Base-by-base conservation (phyloP, 2,113 vertebrate genomes). In the Cavia aperea region DNA sequence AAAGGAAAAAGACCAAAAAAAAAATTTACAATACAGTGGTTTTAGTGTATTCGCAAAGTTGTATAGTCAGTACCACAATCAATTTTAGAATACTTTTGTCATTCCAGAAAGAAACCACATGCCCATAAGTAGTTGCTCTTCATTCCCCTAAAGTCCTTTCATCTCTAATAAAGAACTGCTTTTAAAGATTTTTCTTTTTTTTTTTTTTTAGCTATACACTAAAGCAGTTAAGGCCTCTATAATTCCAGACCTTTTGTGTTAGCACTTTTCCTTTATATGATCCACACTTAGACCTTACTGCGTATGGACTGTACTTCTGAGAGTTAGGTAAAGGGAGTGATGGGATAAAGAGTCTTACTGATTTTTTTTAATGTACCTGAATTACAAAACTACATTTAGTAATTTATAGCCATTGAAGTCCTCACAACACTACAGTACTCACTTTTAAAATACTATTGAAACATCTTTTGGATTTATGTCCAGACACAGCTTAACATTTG, bases 391-490 rank as follows among this genome's bases (percentile, higher is more conserved):
- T 24, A 29, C 15, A 11, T 13, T 36, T 88, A 85, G 75, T 87
- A 51, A 90, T 75, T 83, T 88, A 88, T 79, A 85, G 58, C 49
- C 62, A 68, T 49, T 82, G 16, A 58, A 31, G 51, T 78, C 66
- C 73, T 94, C 16, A 46, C 26, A 88, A 75, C 31, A 65, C 84
- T 54, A 90, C 24, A 82, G 0, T 72, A 33, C 81, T 84, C 65
- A 92, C 51, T 77, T 90, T 90, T 87, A 77, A 94, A 77, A 72
- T 93, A 63, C 65, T 58, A 39, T 21, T 89, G 54, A 77, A 89
- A 62, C 23, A 46, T 26, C 43, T 54, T 91, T 83, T 83, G 77
- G 36, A 56, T 82, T 87, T 85, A 54, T 82, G 62, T 87, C 91
- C 46, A 91, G n/a, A 68, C 18, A 68, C 10, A 75, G 63, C 36